Evolutionary conservation across 2,113 vertebrate species (phyloP).

Genomic region (Hemiprocne comata): DNA sequence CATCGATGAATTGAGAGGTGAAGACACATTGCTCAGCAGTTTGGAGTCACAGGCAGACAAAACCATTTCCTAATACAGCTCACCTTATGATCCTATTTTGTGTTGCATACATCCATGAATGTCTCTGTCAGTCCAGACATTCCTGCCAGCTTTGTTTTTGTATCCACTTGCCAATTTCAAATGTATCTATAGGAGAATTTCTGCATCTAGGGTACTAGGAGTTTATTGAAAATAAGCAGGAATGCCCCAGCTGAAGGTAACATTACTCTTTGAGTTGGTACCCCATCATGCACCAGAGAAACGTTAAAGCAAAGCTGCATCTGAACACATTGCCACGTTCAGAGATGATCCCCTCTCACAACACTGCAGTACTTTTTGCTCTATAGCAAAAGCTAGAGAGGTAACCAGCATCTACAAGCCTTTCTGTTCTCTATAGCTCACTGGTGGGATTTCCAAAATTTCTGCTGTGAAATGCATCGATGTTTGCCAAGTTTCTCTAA

Average conservation of each 20-base stretch:
- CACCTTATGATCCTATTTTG: neutral
- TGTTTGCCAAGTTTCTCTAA: neutral
- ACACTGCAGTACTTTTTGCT: neutral
- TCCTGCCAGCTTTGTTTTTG: neutral
- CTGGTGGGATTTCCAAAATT: neutral
- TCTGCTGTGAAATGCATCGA: neutral
- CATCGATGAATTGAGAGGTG: neutral
- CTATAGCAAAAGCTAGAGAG: neutral
- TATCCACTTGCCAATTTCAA: neutral
- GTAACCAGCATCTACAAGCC: neutral
- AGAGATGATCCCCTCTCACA: neutral
- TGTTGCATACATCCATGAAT: neutral
- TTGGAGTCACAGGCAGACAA: neutral
- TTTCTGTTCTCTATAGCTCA: neutral
- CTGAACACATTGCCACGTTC: neutral
- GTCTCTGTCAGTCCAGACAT: neutral
- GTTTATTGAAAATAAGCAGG: neutral
- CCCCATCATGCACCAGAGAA: neutral
- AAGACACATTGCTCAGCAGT: neutral
- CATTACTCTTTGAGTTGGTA: neutral
- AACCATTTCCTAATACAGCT: neutral
- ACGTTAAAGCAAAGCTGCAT: neutral
- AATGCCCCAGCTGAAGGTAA: neutral
- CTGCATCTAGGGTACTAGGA: neutral
- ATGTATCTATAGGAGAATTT: neutral